Conservation (phyloP, 2,113 vertebrate genomes). For the Emberiza fucata region DNA sequence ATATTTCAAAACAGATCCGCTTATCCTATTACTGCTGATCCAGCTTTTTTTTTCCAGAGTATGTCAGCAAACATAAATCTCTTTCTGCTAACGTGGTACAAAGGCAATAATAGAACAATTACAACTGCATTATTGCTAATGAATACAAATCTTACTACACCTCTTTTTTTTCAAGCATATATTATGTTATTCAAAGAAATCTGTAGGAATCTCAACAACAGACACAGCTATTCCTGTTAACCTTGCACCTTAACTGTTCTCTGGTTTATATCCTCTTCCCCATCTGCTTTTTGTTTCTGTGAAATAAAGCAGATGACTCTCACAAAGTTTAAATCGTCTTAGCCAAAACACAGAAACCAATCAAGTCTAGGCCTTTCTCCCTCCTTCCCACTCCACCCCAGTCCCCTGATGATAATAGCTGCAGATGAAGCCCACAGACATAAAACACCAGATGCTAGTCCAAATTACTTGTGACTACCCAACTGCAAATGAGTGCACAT, state of each 20-base stretch:
- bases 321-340: background rate
- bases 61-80: conserved; percentile 25
- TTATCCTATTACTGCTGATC: conserved; percentile 29
- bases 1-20: background rate
- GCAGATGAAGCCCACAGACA: background rate
- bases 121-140: background rate
- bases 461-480: conserved; percentile 12
- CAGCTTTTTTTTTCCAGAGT: background rate
- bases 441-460: background rate
- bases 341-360: conserved; percentile 41
- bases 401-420: background rate
- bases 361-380: background rate
- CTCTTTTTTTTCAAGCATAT: background rate
- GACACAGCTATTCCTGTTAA: background rate
- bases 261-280: background rate
- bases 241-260: background rate
- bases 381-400: background rate
- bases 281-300: conserved; percentile 29
- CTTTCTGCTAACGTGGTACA: background rate
- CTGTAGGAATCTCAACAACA: background rate
- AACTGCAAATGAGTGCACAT: background rate
- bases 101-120: background rate
- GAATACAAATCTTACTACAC: background rate
- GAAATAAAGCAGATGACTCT: conserved; percentile 25
- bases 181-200: background rate